Evolutionary conservation across 2,113 vertebrate genomes (phyloP).

Genomic region (Lampris incognitus): DNA sequence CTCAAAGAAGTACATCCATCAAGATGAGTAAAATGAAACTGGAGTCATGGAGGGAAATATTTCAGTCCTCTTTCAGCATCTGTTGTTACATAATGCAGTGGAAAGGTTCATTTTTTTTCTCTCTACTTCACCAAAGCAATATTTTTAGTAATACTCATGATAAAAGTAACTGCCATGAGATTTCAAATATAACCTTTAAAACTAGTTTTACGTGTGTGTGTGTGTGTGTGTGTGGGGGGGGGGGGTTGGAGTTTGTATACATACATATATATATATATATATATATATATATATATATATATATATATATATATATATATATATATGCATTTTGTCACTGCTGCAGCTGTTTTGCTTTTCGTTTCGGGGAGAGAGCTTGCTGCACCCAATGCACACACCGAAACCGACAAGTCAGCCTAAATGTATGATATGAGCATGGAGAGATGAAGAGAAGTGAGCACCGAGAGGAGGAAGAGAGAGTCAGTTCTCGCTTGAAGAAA

Average conservation of each 20-base stretch:
- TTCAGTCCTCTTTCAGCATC: constrained; percentile 1
- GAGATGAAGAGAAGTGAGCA: constrained; percentile 27
- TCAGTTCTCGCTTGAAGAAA: constrained; percentile 20
- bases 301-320: too few species aligned
- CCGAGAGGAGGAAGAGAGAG: constrained; percentile 10
- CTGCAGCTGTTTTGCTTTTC: constrained; percentile 54
- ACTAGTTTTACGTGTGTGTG: constrained; percentile 25
- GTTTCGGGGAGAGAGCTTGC: constrained; percentile 29
- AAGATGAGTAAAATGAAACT: constrained; percentile 16
- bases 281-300: constrained; percentile 1
- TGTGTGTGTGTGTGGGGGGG: constrained; percentile 6
- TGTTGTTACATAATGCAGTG: constrained; percentile 4
- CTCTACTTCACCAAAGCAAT: constrained; percentile 20
- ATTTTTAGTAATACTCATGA: constrained; percentile 49
- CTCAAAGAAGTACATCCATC: neutral
- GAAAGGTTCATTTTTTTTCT: constrained; percentile 18
- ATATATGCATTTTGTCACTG: constrained; percentile 53
- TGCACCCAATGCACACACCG: constrained; percentile 33
- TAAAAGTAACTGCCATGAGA: constrained; percentile 39
- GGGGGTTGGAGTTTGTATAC: constrained; percentile 60
- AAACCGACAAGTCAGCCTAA: constrained; percentile 41
- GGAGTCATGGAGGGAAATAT: constrained; percentile 5
- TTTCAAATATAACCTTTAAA: constrained; percentile 45
- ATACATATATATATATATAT: too few species aligned
- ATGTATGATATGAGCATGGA: constrained; percentile 33